Conservation (phyloP, 2,113 vertebrate genomes). For the Periophthalmodon schlosseri region DNA sequence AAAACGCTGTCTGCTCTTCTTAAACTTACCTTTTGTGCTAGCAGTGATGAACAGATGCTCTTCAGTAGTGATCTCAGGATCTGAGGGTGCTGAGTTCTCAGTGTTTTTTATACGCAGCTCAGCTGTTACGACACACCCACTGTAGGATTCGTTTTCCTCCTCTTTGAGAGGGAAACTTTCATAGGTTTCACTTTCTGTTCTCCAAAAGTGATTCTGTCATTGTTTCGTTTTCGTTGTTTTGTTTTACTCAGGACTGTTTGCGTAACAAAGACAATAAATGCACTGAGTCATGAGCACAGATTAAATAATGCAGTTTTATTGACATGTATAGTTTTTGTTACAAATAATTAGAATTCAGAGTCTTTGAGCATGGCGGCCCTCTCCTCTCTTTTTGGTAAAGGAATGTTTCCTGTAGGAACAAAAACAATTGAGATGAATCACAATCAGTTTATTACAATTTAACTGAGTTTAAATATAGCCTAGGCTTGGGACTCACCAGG, state of each 20-base stretch:
- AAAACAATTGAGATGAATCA: background rate
- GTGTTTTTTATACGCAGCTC: constrained; percentile 28
- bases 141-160: constrained; percentile 24
- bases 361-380: constrained; percentile 66
- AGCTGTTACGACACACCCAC: background rate
- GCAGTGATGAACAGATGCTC: background rate
- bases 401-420: constrained; percentile 85
- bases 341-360: constrained; percentile 48
- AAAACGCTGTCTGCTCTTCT: background rate
- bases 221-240: background rate
- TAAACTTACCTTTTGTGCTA: background rate
- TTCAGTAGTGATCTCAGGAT: background rate
- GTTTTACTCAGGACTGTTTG: background rate
- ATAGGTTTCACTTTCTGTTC: constrained; percentile 40
- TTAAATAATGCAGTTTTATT: background rate
- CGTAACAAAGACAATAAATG: background rate
- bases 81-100: background rate
- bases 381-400: constrained; percentile 80
- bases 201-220: constrained; percentile 5
- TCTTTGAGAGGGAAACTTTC: background rate
- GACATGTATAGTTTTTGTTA: background rate
- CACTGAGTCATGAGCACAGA: background rate
- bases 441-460: background rate
- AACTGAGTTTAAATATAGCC: too few species aligned
- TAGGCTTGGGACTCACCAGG: constrained; percentile 79